phyloP scores from a whole-genome alignment of 2,888 invertebrate species.

The Myopa testacea region DNA sequence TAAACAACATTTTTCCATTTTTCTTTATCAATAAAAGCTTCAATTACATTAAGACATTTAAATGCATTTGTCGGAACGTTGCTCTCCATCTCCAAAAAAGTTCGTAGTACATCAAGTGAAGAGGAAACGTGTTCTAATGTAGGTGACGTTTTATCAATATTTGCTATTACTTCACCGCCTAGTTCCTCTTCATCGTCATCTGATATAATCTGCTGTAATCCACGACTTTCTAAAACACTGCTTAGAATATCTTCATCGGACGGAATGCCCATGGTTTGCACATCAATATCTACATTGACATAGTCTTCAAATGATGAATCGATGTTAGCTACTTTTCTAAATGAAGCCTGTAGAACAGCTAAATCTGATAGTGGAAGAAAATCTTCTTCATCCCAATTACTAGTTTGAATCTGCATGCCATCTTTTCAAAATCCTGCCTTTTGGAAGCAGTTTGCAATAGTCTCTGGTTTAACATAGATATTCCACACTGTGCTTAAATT shows the following conservation, averaged over 20 bases:
- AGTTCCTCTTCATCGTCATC: too few species aligned
- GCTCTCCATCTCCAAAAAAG: too few species aligned
- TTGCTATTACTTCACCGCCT: too few species aligned
- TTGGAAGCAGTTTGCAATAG: slow-evolving; percentile 24
- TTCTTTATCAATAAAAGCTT: too few species aligned
- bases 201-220: not conserved
- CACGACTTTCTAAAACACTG: slow-evolving; percentile 25
- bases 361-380: slow-evolving; percentile 32
- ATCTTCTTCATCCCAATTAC: slow-evolving; percentile 35
- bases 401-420: slow-evolving; percentile 28
- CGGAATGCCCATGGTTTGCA: slow-evolving; percentile 28
- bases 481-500: slow-evolving; percentile 30
- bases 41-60: too few species aligned
- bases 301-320: slow-evolving; percentile 37
- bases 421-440: slow-evolving; percentile 31
- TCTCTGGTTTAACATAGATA: slow-evolving; percentile 19
- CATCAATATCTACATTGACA: slow-evolving; percentile 35
- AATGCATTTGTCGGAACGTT: too few species aligned
- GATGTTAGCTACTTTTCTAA: slow-evolving; percentile 40
- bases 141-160: too few species aligned
- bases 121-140: too few species aligned
- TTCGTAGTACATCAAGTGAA: too few species aligned
- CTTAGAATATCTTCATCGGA: slow-evolving; percentile 40
- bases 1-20: too few species aligned
- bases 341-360: slow-evolving; percentile 27